Base-by-base conservation (phyloP, 2,888 invertebrate species). In the Lycia hirtaria region DNA sequence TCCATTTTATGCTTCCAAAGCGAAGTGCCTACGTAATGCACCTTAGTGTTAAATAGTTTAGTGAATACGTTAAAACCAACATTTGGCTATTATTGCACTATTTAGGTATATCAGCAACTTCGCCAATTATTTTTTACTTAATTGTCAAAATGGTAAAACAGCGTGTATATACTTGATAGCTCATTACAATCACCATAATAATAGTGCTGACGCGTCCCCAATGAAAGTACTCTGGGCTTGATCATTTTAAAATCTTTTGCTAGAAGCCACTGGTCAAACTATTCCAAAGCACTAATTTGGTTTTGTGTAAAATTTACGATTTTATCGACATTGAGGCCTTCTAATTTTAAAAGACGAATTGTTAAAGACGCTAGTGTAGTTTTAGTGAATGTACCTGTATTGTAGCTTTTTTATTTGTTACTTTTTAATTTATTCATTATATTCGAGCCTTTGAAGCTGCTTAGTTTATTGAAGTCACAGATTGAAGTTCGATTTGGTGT, bases 361-460 rank as follows among this genome's bases (percentile, higher is more conserved):
- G 22, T 47, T n/a, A 20, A 47, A 28, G 43, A 55, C 28, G 55
- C 55, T 48, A 48, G 56, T 24, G 30, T 59, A 51, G 53, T 56
- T 62, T 51, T 50, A 54, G 43, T 33, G 3, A 24, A 15, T 45
- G 32, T 30, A 53, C 30, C 30, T 22, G 26, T 37, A 15, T 15
- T 14, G 9, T 28, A 38, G 49, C 38, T 38, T 24, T 24, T 33
- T 19, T 2, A 2, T 45, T 19, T 22, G 4, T 28, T 28, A 17
- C 26, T 40, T 24, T 24, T 22, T 44, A 44, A 44, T 33, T 47
- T 43, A 33, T 43, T 43, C 17, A 32, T 26, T 10, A 41, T 41
- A n/a, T 26, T n/a, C 1, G 6, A 12, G 38, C 22, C 20, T 37
- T 4, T 19, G 20, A 19, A 38, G 38, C 20, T 35, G 33, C 7